Evolutionary conservation across 2,113 vertebrate genomes (phyloP).

Genomic region (Xenotilapia longispinis): DNA sequence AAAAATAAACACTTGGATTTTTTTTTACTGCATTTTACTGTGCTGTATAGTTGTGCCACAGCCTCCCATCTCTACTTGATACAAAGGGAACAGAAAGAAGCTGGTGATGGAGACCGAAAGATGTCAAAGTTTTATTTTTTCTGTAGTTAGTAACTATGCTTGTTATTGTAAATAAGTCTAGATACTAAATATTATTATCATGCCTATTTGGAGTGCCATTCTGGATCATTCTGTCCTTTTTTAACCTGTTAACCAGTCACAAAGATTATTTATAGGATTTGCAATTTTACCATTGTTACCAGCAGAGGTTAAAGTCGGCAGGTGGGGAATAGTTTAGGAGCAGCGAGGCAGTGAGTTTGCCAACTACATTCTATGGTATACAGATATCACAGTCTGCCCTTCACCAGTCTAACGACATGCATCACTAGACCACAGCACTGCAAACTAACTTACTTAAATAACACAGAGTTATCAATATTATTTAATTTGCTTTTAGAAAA

Average conservation of each 20-base stretch:
- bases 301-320: neutral
- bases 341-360: neutral
- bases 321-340: neutral
- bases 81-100: neutral
- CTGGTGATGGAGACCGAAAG: too few species aligned
- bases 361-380: neutral
- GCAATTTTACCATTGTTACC: neutral
- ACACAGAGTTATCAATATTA: neutral
- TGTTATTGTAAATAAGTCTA: too few species aligned
- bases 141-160: too few species aligned
- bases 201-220: neutral
- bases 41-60: neutral
- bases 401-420: neutral
- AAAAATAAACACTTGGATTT: neutral
- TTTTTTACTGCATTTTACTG: neutral
- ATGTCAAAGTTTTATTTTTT: too few species aligned
- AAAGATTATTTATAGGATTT: neutral
- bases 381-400: neutral
- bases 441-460: neutral
- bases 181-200: neutral
- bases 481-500: neutral
- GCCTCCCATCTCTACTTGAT: neutral
- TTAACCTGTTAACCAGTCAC: neutral
- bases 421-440: neutral
- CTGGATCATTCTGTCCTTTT: neutral